A percentile compares a stretch with the other conserved stretches of the same genome.
Conservation (phyloP, 1,140 invertebrate genomes). For the Drosophila pectinifera region DNA sequence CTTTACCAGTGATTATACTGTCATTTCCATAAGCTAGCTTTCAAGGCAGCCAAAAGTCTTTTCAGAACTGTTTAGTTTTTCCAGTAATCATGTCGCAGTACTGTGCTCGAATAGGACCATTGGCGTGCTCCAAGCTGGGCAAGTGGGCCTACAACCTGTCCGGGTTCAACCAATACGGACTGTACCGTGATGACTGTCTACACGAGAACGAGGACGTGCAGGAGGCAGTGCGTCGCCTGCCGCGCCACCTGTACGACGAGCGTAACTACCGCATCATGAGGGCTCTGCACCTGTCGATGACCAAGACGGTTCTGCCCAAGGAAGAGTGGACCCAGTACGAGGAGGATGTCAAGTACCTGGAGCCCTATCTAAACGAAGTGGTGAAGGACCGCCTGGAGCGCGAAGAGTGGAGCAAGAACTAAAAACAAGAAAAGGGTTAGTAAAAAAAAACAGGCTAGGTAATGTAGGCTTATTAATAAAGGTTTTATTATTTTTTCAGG, state of each 20-base stretch:
- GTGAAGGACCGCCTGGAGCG: slow-evolving; percentile 90
- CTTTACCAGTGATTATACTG: background rate
- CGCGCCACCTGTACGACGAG: slow-evolving; percentile 89
- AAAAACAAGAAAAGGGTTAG: background rate
- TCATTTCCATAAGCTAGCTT: slow-evolving; percentile 35
- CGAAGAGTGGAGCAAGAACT: slow-evolving; percentile 89
- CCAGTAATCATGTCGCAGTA: slow-evolving; percentile 73
- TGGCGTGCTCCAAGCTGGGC: slow-evolving; percentile 85
- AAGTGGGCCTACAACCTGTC: slow-evolving; percentile 89
- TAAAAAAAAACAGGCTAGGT: background rate
- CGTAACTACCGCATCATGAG: slow-evolving; percentile 92
- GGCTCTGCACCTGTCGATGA: slow-evolving; percentile 90
- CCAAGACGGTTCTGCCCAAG: slow-evolving; percentile 91
- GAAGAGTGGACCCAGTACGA: slow-evolving; percentile 95
- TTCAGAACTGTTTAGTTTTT: slow-evolving; percentile 23
- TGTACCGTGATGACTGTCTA: slow-evolving; percentile 92
- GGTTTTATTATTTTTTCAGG: too few relatives aligned
- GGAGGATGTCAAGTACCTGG: slow-evolving; percentile 93
- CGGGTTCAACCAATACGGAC: slow-evolving; percentile 91
- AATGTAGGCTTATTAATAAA: background rate
- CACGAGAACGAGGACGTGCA: slow-evolving; percentile 89
- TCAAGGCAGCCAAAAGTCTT: slow-evolving; percentile 16
- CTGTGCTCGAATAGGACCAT: slow-evolving; percentile 72
- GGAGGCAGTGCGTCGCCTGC: slow-evolving; percentile 92
- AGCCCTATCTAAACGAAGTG: slow-evolving; percentile 91